These are phyloP conservation scores for Drosophila anomelani DNA, from an alignment of 2,888 invertebrate genomes.

Conservation along the genomic window DNA sequence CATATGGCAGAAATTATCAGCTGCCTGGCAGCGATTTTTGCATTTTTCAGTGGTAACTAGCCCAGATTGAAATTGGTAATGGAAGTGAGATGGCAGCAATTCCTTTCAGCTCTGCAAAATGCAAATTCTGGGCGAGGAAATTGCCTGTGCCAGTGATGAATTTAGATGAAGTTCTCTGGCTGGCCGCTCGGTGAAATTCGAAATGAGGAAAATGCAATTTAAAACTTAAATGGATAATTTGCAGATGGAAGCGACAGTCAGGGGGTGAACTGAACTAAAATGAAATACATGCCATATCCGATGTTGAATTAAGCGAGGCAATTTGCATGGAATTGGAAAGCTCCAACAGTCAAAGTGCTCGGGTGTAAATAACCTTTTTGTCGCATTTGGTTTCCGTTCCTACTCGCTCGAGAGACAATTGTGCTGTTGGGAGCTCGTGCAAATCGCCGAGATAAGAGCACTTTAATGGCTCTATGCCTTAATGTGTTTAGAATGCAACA, in stretches of 20 bases:
- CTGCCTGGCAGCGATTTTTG: slow-evolving; percentile 47
- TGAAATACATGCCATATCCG: slow-evolving; percentile 18
- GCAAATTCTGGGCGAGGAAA: slow-evolving; percentile 28
- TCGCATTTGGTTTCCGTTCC: slow-evolving; percentile 27
- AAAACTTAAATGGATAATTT: slow-evolving; percentile 39
- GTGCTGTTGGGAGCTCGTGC: slow-evolving; percentile 37
- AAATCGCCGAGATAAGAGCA: slow-evolving; percentile 61
- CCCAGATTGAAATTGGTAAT: slow-evolving; percentile 21
- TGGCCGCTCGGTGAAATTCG: background rate
- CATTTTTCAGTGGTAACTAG: slow-evolving; percentile 38
- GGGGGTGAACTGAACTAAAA: slow-evolving; percentile 10
- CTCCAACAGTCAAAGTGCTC: background rate
- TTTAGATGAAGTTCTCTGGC: slow-evolving; percentile 42
- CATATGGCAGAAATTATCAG: slow-evolving; percentile 62
- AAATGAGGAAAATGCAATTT: slow-evolving; percentile 44
- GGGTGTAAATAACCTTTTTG: slow-evolving; percentile 22
- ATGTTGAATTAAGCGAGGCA: slow-evolving; percentile 27
- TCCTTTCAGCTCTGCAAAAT: slow-evolving; percentile 10
- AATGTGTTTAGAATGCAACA: slow-evolving; percentile 73
- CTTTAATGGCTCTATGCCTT: slow-evolving; percentile 43
- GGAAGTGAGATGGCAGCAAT: slow-evolving; percentile 1
- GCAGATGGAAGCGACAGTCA: slow-evolving; percentile 7
- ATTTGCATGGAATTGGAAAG: slow-evolving; percentile 35
- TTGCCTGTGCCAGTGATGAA: slow-evolving; percentile 28
- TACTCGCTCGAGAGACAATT: slow-evolving; percentile 18